Base-by-base conservation (phyloP, 2,888 invertebrate species). In the Idaea straminata region DNA sequence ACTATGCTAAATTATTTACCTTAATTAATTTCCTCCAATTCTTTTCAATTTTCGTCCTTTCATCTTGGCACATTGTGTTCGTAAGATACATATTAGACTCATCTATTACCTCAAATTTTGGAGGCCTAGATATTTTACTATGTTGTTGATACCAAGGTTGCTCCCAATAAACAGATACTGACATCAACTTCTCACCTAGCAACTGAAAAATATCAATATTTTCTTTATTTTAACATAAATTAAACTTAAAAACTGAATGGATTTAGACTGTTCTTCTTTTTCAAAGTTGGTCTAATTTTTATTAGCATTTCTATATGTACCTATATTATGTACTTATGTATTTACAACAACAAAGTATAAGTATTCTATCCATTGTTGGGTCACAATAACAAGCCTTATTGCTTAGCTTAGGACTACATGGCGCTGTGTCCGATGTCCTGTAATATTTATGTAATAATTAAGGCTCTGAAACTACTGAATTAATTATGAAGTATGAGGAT, bases 121-220 rank as follows among this genome's bases (percentile, higher is more conserved):
- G 47, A 5, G 47, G 6, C 13, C 10, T 5, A 5, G 47, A 47
- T 47, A 47, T 7, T 13, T 36, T 10, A 61, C 71, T 61, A n/a
- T 72, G 61, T 64, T 74, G 70, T 77, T 91, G 91, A 74, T 89
- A 91, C 91, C 89, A 91, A 5, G 91, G 91, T 69, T 82, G 85
- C 5, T 80, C 71, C 91, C 91, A 91, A 58, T 81, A 78, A 64
- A 90, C 79, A 16, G 68, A 62, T 69, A 78, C 79, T 64, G 74
- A 15, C 47, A 72, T 61, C 57, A 83, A 70, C 74, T 74, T 85
- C 3, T 74, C 65, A 36, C 82, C 61, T 57, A 90, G 69, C 61
- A 82, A 61, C 89, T 89, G 74, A 68, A 85, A 69, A 34, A 60
- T 63, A 64, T 34, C 38, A 67, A 25, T 25, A 25, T 57, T 57